A percentile compares a stretch with the other conserved stretches of the same genome.
Evolutionary conservation across 2,113 vertebrate genomes (phyloP).

Genomic region (Gambusia affinis): DNA sequence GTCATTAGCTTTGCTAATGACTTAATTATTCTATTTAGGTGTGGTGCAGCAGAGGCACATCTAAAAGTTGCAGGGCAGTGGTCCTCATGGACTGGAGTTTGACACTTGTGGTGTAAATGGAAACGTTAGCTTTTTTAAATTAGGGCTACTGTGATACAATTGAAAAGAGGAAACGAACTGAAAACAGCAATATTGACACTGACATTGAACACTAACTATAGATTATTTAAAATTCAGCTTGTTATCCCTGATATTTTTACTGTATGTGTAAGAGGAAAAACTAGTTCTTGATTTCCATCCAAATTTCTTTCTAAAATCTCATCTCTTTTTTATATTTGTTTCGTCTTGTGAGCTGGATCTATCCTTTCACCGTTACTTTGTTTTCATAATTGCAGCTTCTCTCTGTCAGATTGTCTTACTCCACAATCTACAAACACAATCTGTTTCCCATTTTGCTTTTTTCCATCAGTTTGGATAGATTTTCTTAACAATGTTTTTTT

Average conservation of each 20-base stretch:
- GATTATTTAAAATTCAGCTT: background rate
- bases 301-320: background rate
- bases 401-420: background rate
- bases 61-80: too few species aligned
- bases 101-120: too few species aligned
- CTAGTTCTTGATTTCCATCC: background rate
- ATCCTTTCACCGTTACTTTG: background rate
- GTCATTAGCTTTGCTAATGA: too few species aligned
- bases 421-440: background rate
- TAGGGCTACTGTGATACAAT: background rate
- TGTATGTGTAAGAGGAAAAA: background rate
- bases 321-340: background rate
- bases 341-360: background rate
- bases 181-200: background rate
- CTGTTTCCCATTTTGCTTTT: background rate
- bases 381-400: background rate
- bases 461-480: too few species aligned
- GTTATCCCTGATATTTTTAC: background rate
- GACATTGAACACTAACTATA: background rate
- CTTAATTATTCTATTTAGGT: too few species aligned
- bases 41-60: too few species aligned
- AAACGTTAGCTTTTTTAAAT: background rate
- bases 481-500: background rate
- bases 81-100: too few species aligned
- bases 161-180: background rate